Conservation (phyloP, 2,113 vertebrate genomes). For the Pangasianodon hypophthalmus region DNA sequence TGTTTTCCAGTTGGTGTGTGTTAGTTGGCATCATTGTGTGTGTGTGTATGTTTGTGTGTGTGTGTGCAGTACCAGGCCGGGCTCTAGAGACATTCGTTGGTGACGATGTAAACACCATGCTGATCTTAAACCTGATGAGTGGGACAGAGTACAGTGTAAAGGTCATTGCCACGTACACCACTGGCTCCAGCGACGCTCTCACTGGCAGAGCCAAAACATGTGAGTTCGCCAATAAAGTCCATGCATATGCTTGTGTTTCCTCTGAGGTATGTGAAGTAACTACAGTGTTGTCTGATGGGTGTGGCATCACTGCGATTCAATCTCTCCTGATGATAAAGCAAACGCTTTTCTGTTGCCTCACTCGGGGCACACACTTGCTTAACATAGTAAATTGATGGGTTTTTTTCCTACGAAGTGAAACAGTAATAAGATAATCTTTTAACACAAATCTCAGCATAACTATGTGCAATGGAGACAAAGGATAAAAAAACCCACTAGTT, state of each 20-base stretch:
- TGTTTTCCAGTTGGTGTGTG: not conserved
- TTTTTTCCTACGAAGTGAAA: not conserved
- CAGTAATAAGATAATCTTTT: not conserved
- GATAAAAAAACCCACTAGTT: too few relatives aligned
- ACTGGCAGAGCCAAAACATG: slow-evolving; percentile 84
- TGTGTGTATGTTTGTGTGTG: not conserved
- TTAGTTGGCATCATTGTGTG: not conserved
- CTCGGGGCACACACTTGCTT: not conserved
- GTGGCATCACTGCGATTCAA: not conserved
- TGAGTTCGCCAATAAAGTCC: slow-evolving; percentile 69
- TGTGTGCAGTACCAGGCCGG: slow-evolving; percentile 78
- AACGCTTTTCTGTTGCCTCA: not conserved
- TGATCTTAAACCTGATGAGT: slow-evolving; percentile 91
- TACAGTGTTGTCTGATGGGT: not conserved
- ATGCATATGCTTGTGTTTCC: not conserved
- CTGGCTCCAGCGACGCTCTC: slow-evolving; percentile 89
- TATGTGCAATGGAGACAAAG: not conserved
- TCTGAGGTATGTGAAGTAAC: not conserved
- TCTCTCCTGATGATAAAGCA: not conserved
- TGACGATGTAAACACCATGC: slow-evolving; percentile 89
- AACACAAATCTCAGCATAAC: not conserved
- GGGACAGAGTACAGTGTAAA: slow-evolving; percentile 91
- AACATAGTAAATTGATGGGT: not conserved
- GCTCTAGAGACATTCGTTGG: slow-evolving; percentile 95
- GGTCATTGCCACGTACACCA: slow-evolving; percentile 91